Evolutionary conservation across 1,140 invertebrate species (phyloP), one percentile per base, ranked within the genome.

Genomic region (Mamestra configurata): DNA sequence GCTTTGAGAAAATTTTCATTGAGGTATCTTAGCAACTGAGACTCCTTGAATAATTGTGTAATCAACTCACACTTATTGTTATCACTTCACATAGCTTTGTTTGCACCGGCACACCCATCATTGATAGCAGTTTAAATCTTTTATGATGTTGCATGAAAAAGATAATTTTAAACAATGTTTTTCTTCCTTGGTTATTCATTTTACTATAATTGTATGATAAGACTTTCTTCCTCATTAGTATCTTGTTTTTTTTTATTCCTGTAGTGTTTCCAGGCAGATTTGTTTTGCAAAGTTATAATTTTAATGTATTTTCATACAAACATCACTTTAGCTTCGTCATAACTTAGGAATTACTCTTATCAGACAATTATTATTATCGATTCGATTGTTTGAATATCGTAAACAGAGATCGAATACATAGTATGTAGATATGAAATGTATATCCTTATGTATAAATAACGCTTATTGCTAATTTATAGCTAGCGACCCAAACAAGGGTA

Each of bases 321-420:
- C n/a, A 18, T 64, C 0, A 37, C 0, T 43, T 13, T 1, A 57
- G n/a, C n/a, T 20, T 43, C 57, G 57, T 76, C 40, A 76, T 10
- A 35, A 61, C 57, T 61, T 46, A 61, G 73, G 73, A 64, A 76
- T 76, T 76, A 46, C 35, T 76, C 4, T 70, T 70, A 70, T 70
- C 66, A 70, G 13, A 15, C 22, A 70, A 66, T 66, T n/a, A 5
- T n/a, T 59, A 59, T 53, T 75, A 75, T 75, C 57, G 59, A 61
- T 76, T 76, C 8, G 43, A 35, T 49, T 61, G 73, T 64, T 76
- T 64, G 40, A 64, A 15, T 27, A 68, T 61, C 59, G 6, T 37
- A 15, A 46, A 70, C 15, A 46, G 43, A 46, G 6, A 46, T 7
- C 57, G 2, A 10, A 40, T 37, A 55, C 5, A 46, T 43, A 46